Evolutionary conservation across 2,113 vertebrate genomes (phyloP), one percentile per base, ranked within the genome.

Genomic region (Pitta sordida): DNA sequence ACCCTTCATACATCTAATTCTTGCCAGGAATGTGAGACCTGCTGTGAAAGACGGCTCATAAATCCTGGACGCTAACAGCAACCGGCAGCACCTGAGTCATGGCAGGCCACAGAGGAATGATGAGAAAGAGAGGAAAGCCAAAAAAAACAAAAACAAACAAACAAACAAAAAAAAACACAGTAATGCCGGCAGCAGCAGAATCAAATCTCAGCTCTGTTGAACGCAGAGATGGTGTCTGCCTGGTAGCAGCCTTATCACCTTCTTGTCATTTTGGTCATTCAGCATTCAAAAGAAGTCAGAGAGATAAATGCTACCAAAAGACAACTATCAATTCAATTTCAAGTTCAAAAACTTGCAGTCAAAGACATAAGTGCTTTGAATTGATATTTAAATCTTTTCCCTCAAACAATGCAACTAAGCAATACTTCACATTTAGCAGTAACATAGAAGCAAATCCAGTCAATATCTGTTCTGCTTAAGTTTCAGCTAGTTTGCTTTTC

Each of bases 241-340:
- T 92, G 53, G 73, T 62, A 65, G 90, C 22, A 55, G 78, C 83
- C 77, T 96, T 91, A 90, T 95, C 92, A 85, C 52, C 34, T 39
- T 80, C 82, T 84, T 63, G 59, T 91, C 91, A 80, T 84, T 95
- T 86, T 52, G 83, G 82, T 79, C 65, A 44, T 4, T 6, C 29
- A 80, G 67, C 10, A 91, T 37, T 91, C 91, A 91, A 84, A 96
- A 88, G 65, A 89, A 95, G 83, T 39, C 89, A 95, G 78, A 88
- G 81, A 89, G 63, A 85, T 20, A 95, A 68, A 96, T 55, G 69
- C 77, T 82, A 71, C 76, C 48, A 59, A 73, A 86, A 96, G 32
- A 65, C 59, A 91, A 64, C 86, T 70, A 71, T 74, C 83, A 86
- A 77, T 91, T 95, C 96, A 73, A 89, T 16, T 68, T 59, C 68